Conservation (phyloP, 2,888 invertebrate genomes). For the Strigamia transsilvanica region DNA sequence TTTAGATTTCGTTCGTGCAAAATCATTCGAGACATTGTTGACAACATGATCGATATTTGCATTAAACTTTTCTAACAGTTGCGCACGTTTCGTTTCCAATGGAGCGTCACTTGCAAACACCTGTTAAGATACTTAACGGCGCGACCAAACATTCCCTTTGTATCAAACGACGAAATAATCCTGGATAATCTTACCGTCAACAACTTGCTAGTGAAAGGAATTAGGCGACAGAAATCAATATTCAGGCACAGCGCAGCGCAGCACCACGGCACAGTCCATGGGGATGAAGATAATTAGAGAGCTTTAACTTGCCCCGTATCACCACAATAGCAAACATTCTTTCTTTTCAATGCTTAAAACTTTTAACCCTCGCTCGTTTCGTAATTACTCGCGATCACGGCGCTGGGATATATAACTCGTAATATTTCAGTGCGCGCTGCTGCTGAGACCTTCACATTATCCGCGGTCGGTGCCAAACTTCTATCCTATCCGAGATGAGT, state of each 20-base stretch:
- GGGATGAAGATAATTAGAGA: slow-evolving; percentile 49
- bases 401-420: too few relatives aligned
- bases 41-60: background rate
- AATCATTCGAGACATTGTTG: background rate
- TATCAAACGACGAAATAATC: slow-evolving; percentile 49
- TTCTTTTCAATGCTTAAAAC: background rate
- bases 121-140: slow-evolving; percentile 36
- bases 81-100: background rate
- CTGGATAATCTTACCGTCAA: slow-evolving; percentile 39
- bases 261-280: background rate
- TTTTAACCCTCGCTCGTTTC: slow-evolving; percentile 11
- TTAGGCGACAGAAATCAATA: slow-evolving; percentile 48
- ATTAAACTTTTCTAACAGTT: background rate
- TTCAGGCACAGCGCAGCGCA: background rate
- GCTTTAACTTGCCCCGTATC: background rate
- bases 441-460: background rate
- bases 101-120: slow-evolving; percentile 14
- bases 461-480: background rate
- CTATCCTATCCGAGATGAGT: slow-evolving; percentile 16
- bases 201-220: slow-evolving; percentile 25
- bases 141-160: background rate
- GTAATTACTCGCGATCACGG: background rate
- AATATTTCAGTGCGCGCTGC: background rate
- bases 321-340: background rate
- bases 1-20: background rate